Conservation (phyloP, 2,888 invertebrate genomes). For the Oxyscelio sp. region DNA sequence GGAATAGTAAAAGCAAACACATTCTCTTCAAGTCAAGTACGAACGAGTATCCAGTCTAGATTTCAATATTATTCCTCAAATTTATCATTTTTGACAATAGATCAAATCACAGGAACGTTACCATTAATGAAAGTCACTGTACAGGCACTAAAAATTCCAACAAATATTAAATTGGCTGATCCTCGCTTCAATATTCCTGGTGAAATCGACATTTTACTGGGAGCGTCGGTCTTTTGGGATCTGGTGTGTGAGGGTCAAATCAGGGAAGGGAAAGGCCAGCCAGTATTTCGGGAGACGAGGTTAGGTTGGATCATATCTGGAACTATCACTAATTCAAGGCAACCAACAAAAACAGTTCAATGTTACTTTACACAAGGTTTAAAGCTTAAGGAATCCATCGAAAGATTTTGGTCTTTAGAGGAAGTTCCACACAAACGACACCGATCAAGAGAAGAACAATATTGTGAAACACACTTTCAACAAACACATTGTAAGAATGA, state of each 20-base stretch:
- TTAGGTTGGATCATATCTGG: slow-evolving; percentile 68
- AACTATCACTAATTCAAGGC: background rate
- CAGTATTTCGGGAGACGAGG: slow-evolving; percentile 56
- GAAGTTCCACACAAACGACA: background rate
- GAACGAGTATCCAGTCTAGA: slow-evolving; percentile 52
- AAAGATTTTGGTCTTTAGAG: background rate
- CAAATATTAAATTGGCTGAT: slow-evolving; percentile 66
- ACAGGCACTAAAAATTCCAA: slow-evolving; percentile 37
- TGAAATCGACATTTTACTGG: slow-evolving; percentile 72
- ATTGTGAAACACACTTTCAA: background rate
- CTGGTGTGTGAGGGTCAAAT: slow-evolving; percentile 61
- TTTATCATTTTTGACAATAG: slow-evolving; percentile 62
- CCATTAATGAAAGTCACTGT: slow-evolving; percentile 23
- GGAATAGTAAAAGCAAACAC: slow-evolving; percentile 3
- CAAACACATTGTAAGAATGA: background rate
- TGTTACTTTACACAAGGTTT: background rate
- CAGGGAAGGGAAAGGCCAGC: slow-evolving; percentile 9
- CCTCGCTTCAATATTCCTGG: slow-evolving; percentile 59
- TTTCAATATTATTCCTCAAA: slow-evolving; percentile 46
- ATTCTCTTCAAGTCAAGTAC: background rate
- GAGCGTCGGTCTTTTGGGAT: slow-evolving; percentile 68
- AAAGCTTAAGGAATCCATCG: background rate
- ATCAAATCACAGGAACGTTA: slow-evolving; percentile 64
- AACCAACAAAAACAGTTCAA: background rate
- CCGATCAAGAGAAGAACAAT: background rate